phyloP scores from a whole-genome alignment of 2,797 vertebrate genomes.

The Microchirus variegatus region DNA sequence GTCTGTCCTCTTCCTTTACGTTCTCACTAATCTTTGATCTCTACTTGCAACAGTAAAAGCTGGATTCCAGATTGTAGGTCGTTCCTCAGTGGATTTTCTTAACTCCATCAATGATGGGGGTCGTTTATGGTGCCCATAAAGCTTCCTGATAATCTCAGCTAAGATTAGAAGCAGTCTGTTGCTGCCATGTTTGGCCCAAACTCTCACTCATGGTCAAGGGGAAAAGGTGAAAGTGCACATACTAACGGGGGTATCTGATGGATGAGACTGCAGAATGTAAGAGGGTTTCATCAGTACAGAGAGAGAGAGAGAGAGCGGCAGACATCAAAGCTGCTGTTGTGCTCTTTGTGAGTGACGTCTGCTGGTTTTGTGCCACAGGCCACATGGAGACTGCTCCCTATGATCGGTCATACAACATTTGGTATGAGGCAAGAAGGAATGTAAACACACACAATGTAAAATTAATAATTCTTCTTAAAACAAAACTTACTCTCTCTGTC shows the following conservation, averaged over 20 bases:
- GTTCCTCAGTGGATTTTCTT: slow-evolving; percentile 44
- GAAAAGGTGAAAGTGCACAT: slow-evolving; percentile 19
- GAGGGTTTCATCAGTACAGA: slow-evolving; percentile 7
- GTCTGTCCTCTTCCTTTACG: slow-evolving; percentile 14
- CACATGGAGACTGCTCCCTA: slow-evolving; percentile 22
- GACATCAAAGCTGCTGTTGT: slow-evolving; percentile 24
- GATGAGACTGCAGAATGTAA: slow-evolving; percentile 7
- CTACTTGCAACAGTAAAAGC: slow-evolving; percentile 30
- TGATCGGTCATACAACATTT: slow-evolving; percentile 28
- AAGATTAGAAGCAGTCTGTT: slow-evolving; percentile 45
- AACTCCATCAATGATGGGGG: slow-evolving; percentile 47
- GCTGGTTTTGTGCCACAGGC: slow-evolving; percentile 40
- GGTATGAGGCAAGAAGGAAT: slow-evolving; percentile 12
- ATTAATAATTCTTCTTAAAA: slow-evolving; percentile 41
- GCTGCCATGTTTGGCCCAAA: slow-evolving; percentile 68
- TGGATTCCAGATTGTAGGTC: slow-evolving; percentile 32
- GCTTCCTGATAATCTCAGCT: slow-evolving; percentile 46
- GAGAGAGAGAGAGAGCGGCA: slow-evolving; percentile 19
- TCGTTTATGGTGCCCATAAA: slow-evolving; percentile 60
- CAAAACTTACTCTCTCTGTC: background rate
- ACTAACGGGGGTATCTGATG: slow-evolving; percentile 11
- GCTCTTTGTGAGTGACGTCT: slow-evolving; percentile 28
- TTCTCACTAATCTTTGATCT: slow-evolving; percentile 28
- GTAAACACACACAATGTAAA: slow-evolving; percentile 31
- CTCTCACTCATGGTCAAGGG: slow-evolving; percentile 40